Conservation (phyloP, 2,888 invertebrate species). For the Agrotis puta region DNA sequence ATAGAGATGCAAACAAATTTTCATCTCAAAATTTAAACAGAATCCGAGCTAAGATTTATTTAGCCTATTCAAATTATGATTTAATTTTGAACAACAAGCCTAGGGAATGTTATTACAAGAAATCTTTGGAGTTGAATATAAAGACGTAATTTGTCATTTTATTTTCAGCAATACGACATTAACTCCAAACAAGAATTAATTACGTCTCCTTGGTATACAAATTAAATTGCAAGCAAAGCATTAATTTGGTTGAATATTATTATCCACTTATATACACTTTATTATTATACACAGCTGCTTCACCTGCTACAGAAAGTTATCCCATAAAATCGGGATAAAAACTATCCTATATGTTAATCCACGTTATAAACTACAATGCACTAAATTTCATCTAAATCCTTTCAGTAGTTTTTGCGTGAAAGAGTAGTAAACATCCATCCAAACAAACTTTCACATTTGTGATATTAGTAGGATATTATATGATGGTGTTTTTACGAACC, state of each 20-base stretch:
- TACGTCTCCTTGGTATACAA: background rate
- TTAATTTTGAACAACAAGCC: slow-evolving; percentile 36
- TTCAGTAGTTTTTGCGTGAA: too few species aligned
- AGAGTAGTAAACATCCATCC: too few species aligned
- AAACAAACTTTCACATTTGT: too few species aligned
- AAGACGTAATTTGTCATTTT: background rate
- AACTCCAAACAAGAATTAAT: background rate
- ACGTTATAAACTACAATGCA: too few species aligned
- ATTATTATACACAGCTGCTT: too few species aligned
- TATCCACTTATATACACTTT: too few species aligned
- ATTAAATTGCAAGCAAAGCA: background rate
- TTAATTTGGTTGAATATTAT: background rate
- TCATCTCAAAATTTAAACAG: slow-evolving; percentile 35
- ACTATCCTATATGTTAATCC: too few species aligned
- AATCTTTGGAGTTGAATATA: background rate
- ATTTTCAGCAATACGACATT: background rate
- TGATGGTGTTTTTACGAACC: too few species aligned
- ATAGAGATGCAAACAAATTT: slow-evolving; percentile 38
- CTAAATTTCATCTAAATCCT: too few species aligned
- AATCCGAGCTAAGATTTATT: slow-evolving; percentile 53
- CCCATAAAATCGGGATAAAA: too few species aligned
- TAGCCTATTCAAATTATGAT: slow-evolving; percentile 38
- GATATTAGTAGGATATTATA: too few species aligned
- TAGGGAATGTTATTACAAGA: slow-evolving; percentile 1
- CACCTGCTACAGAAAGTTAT: too few species aligned